Percentiles rank a stretch among this genome's conserved stretches.
Conservation (phyloP, 2,113 vertebrate genomes). For the Phalacrocorax aristotelis region DNA sequence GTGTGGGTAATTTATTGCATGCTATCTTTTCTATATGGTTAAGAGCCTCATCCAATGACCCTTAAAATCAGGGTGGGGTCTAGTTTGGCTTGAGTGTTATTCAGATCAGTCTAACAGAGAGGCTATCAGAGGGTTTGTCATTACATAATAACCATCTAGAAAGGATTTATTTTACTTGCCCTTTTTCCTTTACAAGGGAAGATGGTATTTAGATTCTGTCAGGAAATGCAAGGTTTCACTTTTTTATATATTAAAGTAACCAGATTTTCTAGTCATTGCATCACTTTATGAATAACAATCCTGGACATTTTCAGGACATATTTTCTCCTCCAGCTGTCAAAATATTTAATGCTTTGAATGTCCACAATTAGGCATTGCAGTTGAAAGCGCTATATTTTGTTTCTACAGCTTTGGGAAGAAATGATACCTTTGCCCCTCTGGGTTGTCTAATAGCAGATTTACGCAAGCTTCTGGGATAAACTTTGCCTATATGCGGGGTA, state of each 20-base stretch:
- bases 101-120: not conserved
- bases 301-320: slow-evolving; percentile 35
- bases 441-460: not conserved
- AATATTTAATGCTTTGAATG: slow-evolving; percentile 39
- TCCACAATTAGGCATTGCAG: slow-evolving; percentile 25
- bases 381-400: slow-evolving; percentile 2
- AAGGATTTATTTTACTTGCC: not conserved
- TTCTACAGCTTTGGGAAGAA: not conserved
- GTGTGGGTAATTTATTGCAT: not conserved
- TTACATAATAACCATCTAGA: not conserved
- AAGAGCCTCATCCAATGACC: not conserved
- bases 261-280: slow-evolving; percentile 15
- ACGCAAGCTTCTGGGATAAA: not conserved
- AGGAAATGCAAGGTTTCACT: not conserved
- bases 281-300: slow-evolving; percentile 16
- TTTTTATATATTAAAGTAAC: not conserved
- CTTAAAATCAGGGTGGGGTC: not conserved
- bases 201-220: not conserved
- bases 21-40: not conserved
- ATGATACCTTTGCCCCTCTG: not conserved
- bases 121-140: not conserved
- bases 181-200: not conserved
- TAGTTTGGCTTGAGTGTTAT: not conserved
- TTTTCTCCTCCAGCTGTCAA: slow-evolving; percentile 40
- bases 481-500: not conserved